These are phyloP conservation scores for Pseudeuparius sepicola DNA, from an alignment of 2,888 invertebrate genomes.

Conservation along the genomic window DNA sequence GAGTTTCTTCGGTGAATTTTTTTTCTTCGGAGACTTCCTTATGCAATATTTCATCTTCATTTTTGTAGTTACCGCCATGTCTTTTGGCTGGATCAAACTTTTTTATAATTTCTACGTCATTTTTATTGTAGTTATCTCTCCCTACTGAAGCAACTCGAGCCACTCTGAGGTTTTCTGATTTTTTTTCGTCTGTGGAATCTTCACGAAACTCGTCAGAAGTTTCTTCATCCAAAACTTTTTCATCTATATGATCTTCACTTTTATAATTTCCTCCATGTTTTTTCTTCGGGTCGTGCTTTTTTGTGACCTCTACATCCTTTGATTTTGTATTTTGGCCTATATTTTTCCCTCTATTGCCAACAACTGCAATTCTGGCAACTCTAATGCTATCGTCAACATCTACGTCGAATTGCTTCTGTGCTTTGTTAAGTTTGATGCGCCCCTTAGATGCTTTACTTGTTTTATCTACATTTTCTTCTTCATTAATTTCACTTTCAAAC, in stretches of 20 bases:
- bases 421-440: no score
- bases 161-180: background rate
- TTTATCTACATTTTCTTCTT: no score
- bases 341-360: conserved; percentile 5
- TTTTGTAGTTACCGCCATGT: conserved; percentile 26
- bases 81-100: conserved; percentile 21
- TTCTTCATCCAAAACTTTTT: no score
- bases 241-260: no score
- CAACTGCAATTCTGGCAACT: background rate
- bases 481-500: no score
- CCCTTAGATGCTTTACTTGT: no score
- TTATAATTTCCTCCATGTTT: conserved; percentile 19
- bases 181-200: background rate
- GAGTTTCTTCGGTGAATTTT: background rate
- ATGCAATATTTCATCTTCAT: conserved; percentile 16
- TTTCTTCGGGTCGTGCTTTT: conserved; percentile 12
- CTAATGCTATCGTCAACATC: no score
- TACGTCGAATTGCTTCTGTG: no score
- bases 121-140: no score
- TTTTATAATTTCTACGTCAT: conserved; percentile 20
- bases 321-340: background rate
- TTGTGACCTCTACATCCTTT: conserved; percentile 15
- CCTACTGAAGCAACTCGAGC: no score
- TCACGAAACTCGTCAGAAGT: conserved; percentile 2
- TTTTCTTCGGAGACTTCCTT: conserved; percentile 1